Conservation (phyloP, 2,888 invertebrate genomes). For the Drosophila demipolita region DNA sequence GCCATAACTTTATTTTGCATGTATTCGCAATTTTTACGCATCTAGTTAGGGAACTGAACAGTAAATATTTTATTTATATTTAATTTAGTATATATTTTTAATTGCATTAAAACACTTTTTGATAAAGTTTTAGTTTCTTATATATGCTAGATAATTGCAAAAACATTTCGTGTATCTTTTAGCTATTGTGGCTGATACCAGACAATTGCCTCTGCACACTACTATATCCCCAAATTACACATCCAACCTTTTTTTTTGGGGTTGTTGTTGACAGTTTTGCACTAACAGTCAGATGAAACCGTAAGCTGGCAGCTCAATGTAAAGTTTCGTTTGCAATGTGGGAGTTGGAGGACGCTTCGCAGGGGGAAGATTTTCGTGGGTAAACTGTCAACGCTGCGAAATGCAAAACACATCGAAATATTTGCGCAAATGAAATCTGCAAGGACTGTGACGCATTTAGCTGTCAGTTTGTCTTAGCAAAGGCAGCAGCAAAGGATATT, state of each 20-base stretch:
- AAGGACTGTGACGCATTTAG: constrained; percentile 72
- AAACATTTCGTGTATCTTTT: constrained; percentile 14
- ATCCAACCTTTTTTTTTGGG: background rate
- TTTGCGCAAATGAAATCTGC: constrained; percentile 76
- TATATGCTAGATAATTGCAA: constrained; percentile 10
- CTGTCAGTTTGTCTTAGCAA: constrained; percentile 75
- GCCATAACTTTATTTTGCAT: background rate
- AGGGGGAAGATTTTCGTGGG: constrained; percentile 10
- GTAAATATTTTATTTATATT: background rate
- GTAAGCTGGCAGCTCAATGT: constrained; percentile 41
- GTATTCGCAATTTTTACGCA: background rate
- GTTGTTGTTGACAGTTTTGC: constrained; percentile 10
- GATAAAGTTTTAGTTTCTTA: background rate
- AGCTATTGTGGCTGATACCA: constrained; percentile 7
- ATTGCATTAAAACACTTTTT: background rate
- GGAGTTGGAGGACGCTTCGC: background rate
- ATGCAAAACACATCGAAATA: constrained; percentile 78
- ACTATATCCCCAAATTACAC: background rate
- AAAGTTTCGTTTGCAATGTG: constrained; percentile 29
- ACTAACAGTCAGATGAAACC: constrained; percentile 24
- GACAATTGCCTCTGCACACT: background rate
- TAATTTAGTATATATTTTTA: background rate
- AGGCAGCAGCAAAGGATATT: constrained; percentile 41
- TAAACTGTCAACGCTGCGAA: constrained; percentile 63
- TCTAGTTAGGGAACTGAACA: background rate